These are phyloP conservation scores for Coptodon rendalli DNA, from an alignment of 2,113 vertebrate species.

Conservation along the genomic window DNA sequence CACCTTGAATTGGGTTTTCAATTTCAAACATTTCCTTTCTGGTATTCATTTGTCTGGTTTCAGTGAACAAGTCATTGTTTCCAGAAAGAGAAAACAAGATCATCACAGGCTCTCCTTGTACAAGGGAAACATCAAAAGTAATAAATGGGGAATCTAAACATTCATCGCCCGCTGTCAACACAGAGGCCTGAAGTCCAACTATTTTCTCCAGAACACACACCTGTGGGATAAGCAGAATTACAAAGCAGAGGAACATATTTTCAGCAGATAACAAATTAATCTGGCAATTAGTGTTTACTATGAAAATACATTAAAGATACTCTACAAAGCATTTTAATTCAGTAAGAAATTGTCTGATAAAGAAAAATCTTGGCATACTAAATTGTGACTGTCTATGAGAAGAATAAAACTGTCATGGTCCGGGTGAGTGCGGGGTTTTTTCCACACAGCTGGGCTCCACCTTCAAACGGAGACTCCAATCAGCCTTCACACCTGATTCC, in stretches of 20 bases:
- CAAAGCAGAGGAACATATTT: background rate
- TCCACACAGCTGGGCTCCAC: background rate
- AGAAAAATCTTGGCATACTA: background rate
- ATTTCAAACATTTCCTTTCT: slow-evolving; percentile 45
- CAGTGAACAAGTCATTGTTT: slow-evolving; percentile 50
- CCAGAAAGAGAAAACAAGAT: slow-evolving; percentile 73
- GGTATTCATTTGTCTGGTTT: slow-evolving; percentile 40
- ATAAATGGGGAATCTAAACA: slow-evolving; percentile 62
- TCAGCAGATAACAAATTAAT: background rate
- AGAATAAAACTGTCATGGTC: background rate
- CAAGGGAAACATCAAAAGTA: slow-evolving; percentile 73
- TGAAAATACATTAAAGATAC: background rate
- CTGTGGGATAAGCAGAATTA: background rate
- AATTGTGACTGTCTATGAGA: background rate
- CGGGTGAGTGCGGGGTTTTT: accelerated
- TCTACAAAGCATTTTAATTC: background rate
- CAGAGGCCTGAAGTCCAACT: slow-evolving; percentile 66
- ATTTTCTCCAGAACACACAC: slow-evolving; percentile 77
- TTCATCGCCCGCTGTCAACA: slow-evolving; percentile 39
- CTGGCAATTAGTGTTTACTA: background rate
- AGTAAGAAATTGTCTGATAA: background rate
- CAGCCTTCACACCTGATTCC: background rate
- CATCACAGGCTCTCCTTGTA: slow-evolving; percentile 64
- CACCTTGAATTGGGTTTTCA: slow-evolving; percentile 44
- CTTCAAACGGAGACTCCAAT: background rate